These are phyloP conservation scores for Hyphantria cunea DNA, from an alignment of 1,140 invertebrate genomes.

Conservation along the genomic window DNA sequence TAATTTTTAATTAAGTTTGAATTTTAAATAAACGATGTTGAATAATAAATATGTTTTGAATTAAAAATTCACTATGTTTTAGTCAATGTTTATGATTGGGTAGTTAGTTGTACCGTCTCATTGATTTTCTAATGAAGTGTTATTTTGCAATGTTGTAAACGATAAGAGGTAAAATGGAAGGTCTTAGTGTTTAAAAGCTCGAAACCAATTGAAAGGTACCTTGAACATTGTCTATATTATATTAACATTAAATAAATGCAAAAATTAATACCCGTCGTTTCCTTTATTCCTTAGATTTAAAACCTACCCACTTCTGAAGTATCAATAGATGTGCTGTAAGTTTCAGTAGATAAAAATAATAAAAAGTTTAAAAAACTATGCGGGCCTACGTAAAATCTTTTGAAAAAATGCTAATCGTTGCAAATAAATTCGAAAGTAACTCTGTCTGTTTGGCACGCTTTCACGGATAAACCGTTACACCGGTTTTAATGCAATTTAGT, in stretches of 20 bases:
- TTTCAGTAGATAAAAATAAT: too few species aligned
- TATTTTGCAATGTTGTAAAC: conserved; percentile 75
- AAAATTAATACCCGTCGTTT: conserved; percentile 59
- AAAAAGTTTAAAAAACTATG: too few species aligned
- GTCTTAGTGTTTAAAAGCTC: conserved; percentile 77
- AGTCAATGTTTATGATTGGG: conserved; percentile 72
- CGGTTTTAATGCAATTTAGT: too few species aligned
- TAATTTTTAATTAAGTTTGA: conserved; percentile 62
- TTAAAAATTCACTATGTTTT: conserved; percentile 75
- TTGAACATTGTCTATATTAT: conserved; percentile 83
- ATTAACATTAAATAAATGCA: conserved; percentile 81
- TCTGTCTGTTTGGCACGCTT: too few species aligned
- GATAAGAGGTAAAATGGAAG: conserved; percentile 70
- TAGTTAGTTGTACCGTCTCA: conserved; percentile 71
- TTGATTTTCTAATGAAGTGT: conserved; percentile 68
- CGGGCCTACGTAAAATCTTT: too few species aligned
- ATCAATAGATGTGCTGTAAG: too few species aligned
- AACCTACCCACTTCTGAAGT: too few species aligned
- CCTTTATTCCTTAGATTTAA: conserved; percentile 37
- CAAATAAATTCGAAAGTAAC: too few species aligned
- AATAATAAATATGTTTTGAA: conserved; percentile 59
- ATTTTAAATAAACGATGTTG: conserved; percentile 58
- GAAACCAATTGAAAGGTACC: conserved; percentile 81
- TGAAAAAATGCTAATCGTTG: too few species aligned
- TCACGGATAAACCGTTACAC: too few species aligned